These are phyloP conservation scores for Sinocyclocheilus maitianheensis DNA, from an alignment of 2,113 vertebrate species.

Conservation along the genomic window DNA sequence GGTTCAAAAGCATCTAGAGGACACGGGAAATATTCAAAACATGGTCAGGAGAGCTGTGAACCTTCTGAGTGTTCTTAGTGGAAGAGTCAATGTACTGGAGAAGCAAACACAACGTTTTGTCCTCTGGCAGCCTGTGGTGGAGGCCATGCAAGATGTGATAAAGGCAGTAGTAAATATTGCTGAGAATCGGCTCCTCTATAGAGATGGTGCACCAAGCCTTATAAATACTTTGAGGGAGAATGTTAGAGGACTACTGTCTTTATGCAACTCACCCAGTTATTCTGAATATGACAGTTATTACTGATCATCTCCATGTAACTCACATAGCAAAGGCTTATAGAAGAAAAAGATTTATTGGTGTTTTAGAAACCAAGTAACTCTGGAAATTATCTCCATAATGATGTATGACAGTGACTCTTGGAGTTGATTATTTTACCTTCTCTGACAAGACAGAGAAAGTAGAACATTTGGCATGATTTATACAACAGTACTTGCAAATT, in stretches of 20 bases:
- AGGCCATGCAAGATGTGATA: slow-evolving; percentile 35
- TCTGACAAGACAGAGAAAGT: too few species aligned
- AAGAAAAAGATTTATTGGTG: too few species aligned
- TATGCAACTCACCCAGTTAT: slow-evolving; percentile 3
- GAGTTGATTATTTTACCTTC: too few species aligned
- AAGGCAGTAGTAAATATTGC: background rate
- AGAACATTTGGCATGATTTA: too few species aligned
- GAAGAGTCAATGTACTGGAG: background rate
- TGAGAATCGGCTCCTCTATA: slow-evolving; percentile 2
- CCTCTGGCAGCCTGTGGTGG: slow-evolving; percentile 1
- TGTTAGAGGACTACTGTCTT: background rate
- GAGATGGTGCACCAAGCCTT: background rate
- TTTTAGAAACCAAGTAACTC: too few species aligned
- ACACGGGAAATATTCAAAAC: too few species aligned
- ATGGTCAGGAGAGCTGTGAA: too few species aligned
- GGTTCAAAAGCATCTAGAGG: too few species aligned
- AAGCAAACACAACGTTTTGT: slow-evolving; percentile 28
- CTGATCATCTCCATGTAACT: background rate
- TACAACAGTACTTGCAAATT: too few species aligned
- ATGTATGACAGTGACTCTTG: too few species aligned
- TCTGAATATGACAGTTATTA: background rate
- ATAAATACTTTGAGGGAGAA: background rate
- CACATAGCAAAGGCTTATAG: background rate
- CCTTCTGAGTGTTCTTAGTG: too few species aligned
- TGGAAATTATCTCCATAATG: too few species aligned